A percentile compares a stretch with the other conserved stretches of the same genome.
Evolutionary conservation across 2,113 vertebrate species (phyloP).

Genomic region (Abramis brama): DNA sequence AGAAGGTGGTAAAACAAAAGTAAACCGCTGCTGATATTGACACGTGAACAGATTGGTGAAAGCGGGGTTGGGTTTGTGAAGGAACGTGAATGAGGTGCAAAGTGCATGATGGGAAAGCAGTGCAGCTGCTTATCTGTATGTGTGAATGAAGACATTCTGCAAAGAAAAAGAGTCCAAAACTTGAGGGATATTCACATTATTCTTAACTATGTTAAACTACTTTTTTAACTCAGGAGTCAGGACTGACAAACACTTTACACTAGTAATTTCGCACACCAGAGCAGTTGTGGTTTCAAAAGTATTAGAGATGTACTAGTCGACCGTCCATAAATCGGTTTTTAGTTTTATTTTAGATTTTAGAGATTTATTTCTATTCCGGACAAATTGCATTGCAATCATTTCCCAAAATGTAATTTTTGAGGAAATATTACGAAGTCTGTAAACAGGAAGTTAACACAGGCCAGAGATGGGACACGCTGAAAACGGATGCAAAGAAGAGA

Average conservation of each 20-base stretch:
- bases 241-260: background rate
- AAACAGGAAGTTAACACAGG: no score
- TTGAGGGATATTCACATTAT: background rate
- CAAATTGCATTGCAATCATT: no score
- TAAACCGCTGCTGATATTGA: conserved; percentile 15
- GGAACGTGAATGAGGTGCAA: background rate
- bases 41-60: background rate
- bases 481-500: no score
- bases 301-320: no score
- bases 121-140: background rate
- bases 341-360: no score
- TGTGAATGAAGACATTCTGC: background rate
- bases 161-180: background rate
- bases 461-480: no score
- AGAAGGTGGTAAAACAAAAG: conserved; percentile 38
- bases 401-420: no score
- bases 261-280: no score
- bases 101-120: background rate
- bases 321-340: no score
- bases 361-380: no score
- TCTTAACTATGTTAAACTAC: background rate
- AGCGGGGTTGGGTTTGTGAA: background rate
- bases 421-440: no score
- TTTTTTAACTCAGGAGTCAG: background rate
- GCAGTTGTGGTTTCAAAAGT: no score